Percentiles rank a stretch among this genome's conserved stretches.
Conservation (phyloP, 2,797 vertebrate species). For the Artibeus jamaicensis region DNA sequence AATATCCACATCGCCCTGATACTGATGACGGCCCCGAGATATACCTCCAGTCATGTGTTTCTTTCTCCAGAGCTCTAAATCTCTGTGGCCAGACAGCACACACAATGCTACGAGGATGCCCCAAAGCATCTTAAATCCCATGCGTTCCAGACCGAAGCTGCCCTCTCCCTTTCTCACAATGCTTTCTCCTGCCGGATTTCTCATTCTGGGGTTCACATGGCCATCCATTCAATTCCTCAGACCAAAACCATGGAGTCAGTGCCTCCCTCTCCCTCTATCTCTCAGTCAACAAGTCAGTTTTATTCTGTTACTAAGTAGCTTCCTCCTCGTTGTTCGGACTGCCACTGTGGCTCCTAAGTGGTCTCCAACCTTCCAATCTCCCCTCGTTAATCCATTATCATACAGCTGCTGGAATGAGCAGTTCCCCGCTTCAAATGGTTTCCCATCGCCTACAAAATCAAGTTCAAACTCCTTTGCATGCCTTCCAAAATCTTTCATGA, state of each 20-base stretch:
- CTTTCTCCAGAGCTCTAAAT: background rate
- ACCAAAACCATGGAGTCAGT: background rate
- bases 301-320: background rate
- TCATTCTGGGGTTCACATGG: background rate
- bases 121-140: background rate
- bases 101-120: too few relatives aligned
- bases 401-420: background rate
- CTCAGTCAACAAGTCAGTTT: background rate
- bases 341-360: background rate
- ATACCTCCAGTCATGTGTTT: background rate
- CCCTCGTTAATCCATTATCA: constrained; percentile 43
- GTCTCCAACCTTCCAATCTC: background rate
- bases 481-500: constrained; percentile 54
- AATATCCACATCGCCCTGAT: background rate
- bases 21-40: background rate
- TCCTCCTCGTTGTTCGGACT: background rate
- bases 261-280: background rate
- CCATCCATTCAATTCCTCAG: background rate
- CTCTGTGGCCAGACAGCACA: background rate
- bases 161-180: background rate
- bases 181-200: background rate
- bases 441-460: constrained; percentile 27
- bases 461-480: constrained; percentile 26
- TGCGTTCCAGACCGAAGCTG: background rate
- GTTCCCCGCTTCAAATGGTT: constrained; percentile 19